Base-by-base conservation (phyloP, 2,113 vertebrate species). In the Anthoscopus minutus region DNA sequence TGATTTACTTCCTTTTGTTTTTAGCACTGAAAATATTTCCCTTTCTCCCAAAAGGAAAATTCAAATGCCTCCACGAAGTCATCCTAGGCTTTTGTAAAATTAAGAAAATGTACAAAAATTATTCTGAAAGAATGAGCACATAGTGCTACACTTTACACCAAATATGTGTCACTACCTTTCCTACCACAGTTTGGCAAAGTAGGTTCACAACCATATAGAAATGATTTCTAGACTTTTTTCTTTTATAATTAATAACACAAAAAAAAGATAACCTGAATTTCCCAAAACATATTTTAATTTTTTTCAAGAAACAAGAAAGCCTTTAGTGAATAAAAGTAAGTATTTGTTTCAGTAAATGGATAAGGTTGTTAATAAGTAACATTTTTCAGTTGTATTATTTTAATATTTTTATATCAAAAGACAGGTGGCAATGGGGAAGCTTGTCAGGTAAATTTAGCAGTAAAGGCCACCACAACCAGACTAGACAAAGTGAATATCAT, bases 391-490 rank as follows among this genome's bases (percentile, higher is more conserved):
- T 57, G 9, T 18, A 47, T 33, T 58, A 56, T 47, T 72, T 77
- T 8, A 84, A 4, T 27, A 38, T 61, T 69, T 86, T 73, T 61
- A 2, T 62, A 37, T 71, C 83, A 48, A 80, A 90, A 51, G 35
- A 38, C 33, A 64, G 5, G 16, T 5, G 3, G 2, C 7, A 6
- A 12, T 7, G 6, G 6, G 31, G 2, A 45, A 71, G 4, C 7
- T 37, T 67, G 15, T n/a, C 45, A 53, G 21, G 19, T 35, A 47
- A 37, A 10, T 54, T 51, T 13, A 42, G 13, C 21, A 45, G 13
- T 56, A 27, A 11, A 47, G 22, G 2, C 4, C 35, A 22, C 0
- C 0, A 28, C 12, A 64, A 30, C 3, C 11, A 60, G 16, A 16
- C 18, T 30, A 56, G 19, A 21, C 8, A 35, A 89, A 72, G 10